These are phyloP conservation scores for Pipistrellus kuhlii DNA, from an alignment of 2,797 vertebrate species.

Conservation along the genomic window DNA sequence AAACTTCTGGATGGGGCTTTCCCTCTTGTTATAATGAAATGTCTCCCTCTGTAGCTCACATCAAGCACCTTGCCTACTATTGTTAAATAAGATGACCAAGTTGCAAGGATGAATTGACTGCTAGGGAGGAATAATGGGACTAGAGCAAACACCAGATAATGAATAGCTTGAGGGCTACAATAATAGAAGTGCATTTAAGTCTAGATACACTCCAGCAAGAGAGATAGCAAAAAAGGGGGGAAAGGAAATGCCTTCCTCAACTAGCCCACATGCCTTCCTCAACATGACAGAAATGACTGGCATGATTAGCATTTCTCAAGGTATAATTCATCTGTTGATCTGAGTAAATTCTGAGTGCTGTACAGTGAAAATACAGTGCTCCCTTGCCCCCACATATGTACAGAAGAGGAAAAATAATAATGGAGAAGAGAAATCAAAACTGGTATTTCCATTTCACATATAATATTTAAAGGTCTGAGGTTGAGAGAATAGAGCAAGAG, in stretches of 20 bases:
- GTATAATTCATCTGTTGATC: background rate
- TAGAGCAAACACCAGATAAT: background rate
- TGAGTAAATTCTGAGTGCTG: background rate
- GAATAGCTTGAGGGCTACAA: background rate
- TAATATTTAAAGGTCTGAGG: conserved; percentile 29
- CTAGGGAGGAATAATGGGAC: background rate
- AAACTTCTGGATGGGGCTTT: background rate
- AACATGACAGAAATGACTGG: background rate
- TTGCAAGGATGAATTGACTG: background rate
- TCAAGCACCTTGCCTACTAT: background rate
- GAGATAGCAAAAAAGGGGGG: background rate
- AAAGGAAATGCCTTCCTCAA: conserved; percentile 22
- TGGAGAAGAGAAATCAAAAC: background rate
- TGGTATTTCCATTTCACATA: background rate
- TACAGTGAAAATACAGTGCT: background rate
- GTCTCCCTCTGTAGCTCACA: background rate
- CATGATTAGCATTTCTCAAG: background rate
- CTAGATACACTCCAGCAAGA: background rate
- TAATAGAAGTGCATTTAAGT: conserved; percentile 28
- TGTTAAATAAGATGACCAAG: background rate
- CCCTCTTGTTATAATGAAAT: background rate
- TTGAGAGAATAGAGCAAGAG: background rate
- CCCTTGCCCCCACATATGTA: background rate
- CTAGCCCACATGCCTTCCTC: background rate
- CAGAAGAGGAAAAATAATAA: background rate